Conservation (phyloP, 1,140 invertebrate genomes). For the Cepaea nemoralis region DNA sequence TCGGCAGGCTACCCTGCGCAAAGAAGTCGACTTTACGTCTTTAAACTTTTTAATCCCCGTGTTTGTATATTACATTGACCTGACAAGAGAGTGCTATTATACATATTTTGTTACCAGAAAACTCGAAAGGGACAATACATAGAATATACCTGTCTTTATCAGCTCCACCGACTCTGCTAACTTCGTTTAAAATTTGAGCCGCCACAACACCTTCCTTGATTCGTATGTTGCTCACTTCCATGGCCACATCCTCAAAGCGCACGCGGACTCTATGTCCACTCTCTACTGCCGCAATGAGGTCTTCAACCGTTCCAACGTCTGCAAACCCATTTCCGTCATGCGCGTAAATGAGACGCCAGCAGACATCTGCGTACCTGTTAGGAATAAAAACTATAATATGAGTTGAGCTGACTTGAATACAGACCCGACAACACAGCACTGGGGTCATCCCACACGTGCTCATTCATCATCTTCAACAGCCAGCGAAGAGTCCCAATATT, state of each 20-base stretch:
- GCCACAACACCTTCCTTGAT: slow-evolving; percentile 35
- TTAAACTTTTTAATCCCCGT: too few relatives aligned
- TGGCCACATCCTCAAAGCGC: slow-evolving; percentile 37
- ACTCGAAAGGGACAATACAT: background rate
- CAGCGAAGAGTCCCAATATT: too few relatives aligned
- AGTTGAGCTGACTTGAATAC: too few relatives aligned
- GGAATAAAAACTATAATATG: too few relatives aligned
- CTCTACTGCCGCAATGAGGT: slow-evolving; percentile 33
- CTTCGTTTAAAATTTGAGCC: slow-evolving; percentile 40
- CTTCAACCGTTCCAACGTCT: slow-evolving; percentile 19
- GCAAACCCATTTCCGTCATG: slow-evolving; percentile 36
- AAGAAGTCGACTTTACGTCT: too few relatives aligned
- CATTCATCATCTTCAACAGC: too few relatives aligned
- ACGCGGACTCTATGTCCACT: slow-evolving; percentile 40
- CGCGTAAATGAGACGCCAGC: slow-evolving; percentile 39
- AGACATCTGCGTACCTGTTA: slow-evolving; percentile 42
- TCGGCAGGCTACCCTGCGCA: too few relatives aligned
- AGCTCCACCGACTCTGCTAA: slow-evolving; percentile 21
- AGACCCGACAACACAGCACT: too few relatives aligned
- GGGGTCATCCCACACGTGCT: too few relatives aligned
- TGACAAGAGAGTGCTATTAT: too few relatives aligned
- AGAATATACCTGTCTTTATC: slow-evolving; percentile 22
- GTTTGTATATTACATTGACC: too few relatives aligned
- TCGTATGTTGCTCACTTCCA: slow-evolving; percentile 44
- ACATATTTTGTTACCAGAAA: background rate